Conservation (phyloP, 2,888 invertebrate species). For the Sarcophaga subvicina region DNA sequence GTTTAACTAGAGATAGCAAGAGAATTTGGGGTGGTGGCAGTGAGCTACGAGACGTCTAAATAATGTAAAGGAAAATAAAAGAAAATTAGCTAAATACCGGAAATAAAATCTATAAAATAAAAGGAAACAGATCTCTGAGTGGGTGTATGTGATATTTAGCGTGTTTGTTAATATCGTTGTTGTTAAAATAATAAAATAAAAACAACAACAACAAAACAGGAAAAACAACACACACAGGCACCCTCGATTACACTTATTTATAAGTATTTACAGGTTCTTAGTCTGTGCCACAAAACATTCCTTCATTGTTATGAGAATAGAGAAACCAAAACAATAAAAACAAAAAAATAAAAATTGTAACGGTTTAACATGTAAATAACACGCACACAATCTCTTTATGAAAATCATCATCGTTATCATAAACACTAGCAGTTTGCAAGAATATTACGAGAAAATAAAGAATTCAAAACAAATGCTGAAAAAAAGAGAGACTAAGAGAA, state of each 20-base stretch:
- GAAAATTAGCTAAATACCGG: constrained; percentile 42
- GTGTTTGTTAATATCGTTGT: constrained; percentile 10
- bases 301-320: not conserved
- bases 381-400: constrained; percentile 15
- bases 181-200: constrained; percentile 31
- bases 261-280: no score
- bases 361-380: constrained; percentile 23
- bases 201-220: constrained; percentile 42
- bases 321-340: not conserved
- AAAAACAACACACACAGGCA: constrained; percentile 32
- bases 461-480: not conserved
- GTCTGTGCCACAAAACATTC: not conserved
- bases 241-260: no score
- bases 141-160: constrained; percentile 20
- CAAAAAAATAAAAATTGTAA: not conserved
- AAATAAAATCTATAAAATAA: constrained; percentile 51
- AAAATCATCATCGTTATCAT: not conserved
- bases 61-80: not conserved
- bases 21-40: not conserved
- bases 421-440: not conserved
- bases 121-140: constrained; percentile 4
- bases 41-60: no score
- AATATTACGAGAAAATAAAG: not conserved
- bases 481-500: not conserved
- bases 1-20: not conserved